These are phyloP conservation scores for Bryconaethiops microstoma DNA, from an alignment of 2,797 vertebrate species.

Conservation along the genomic window DNA sequence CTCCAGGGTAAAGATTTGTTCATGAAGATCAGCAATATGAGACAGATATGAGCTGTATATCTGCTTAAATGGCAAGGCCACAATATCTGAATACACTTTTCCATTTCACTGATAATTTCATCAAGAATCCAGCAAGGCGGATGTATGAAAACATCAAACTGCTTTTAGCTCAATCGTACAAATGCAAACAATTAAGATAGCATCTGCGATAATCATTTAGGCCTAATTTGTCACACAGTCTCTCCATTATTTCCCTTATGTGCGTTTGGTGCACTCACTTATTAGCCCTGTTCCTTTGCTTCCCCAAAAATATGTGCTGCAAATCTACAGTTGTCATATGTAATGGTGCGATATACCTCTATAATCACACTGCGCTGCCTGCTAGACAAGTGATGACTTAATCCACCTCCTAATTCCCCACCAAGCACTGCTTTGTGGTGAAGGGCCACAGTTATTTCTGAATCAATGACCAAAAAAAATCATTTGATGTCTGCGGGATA, in stretches of 20 bases:
- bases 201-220: constrained; percentile 25
- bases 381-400: constrained; percentile 60
- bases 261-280: constrained; percentile 39
- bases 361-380: constrained; percentile 52
- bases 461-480: constrained; percentile 36
- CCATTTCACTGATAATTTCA: constrained; percentile 2
- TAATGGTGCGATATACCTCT: constrained; percentile 53
- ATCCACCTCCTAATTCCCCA: constrained; percentile 53
- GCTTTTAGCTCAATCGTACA: background rate
- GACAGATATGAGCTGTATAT: constrained; percentile 12
- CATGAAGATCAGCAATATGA: constrained; percentile 39
- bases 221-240: constrained; percentile 21
- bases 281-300: constrained; percentile 41
- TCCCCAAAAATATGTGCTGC: constrained; percentile 31
- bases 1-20: constrained; percentile 23
- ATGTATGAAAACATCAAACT: background rate
- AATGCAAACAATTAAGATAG: background rate
- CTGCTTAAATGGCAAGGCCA: constrained; percentile 13
- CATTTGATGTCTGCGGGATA: constrained; percentile 27
- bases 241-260: constrained; percentile 10
- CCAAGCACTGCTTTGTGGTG: constrained; percentile 50
- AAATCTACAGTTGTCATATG: constrained; percentile 45
- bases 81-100: background rate
- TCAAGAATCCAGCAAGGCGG: background rate
- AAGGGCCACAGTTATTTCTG: constrained; percentile 43